Percentiles rank a stretch among this genome's conserved stretches.
These are phyloP conservation scores for Gila orcuttii DNA, from an alignment of 2,113 vertebrate genomes.

Conservation along the genomic window DNA sequence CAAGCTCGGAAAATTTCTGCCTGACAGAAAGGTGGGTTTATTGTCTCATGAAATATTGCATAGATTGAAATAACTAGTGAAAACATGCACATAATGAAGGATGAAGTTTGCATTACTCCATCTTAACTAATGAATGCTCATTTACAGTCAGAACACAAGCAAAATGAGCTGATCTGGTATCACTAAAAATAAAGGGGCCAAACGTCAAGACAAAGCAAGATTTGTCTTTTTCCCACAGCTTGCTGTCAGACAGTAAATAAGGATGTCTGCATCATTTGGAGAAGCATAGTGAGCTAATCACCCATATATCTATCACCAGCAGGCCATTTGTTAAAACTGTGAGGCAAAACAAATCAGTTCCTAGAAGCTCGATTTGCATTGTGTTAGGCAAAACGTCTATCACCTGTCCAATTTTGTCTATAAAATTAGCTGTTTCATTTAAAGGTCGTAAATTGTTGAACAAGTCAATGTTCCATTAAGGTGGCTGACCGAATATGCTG, in stretches of 20 bases:
- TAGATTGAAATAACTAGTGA: neutral
- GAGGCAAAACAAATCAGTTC: constrained; percentile 5
- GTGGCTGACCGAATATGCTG: neutral
- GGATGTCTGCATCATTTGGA: constrained; percentile 16
- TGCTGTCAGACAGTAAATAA: constrained; percentile 29
- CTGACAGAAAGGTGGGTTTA: neutral
- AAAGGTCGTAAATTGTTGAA: neutral
- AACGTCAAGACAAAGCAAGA: neutral
- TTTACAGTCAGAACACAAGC: constrained; percentile 13
- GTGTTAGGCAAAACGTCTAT: constrained; percentile 13
- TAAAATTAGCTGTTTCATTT: constrained; percentile 17
- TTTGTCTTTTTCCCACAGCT: constrained; percentile 2
- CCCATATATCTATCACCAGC: neutral
- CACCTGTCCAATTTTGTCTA: constrained; percentile 21
- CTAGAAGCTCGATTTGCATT: constrained; percentile 6
- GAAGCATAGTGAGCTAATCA: constrained; percentile 23
- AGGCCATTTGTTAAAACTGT: neutral
- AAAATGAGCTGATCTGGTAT: constrained; percentile 5
- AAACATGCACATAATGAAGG: constrained; percentile 34
- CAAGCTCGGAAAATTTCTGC: neutral
- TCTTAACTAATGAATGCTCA: constrained; percentile 30
- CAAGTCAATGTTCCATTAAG: neutral
- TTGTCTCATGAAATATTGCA: constrained; percentile 11
- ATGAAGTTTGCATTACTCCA: constrained; percentile 23
- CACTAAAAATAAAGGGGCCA: constrained; percentile 13